phyloP scores from a whole-genome alignment of 37 sponge, comb jelly and placozoan genomes.

The Chondrosia reniformis region DNA sequence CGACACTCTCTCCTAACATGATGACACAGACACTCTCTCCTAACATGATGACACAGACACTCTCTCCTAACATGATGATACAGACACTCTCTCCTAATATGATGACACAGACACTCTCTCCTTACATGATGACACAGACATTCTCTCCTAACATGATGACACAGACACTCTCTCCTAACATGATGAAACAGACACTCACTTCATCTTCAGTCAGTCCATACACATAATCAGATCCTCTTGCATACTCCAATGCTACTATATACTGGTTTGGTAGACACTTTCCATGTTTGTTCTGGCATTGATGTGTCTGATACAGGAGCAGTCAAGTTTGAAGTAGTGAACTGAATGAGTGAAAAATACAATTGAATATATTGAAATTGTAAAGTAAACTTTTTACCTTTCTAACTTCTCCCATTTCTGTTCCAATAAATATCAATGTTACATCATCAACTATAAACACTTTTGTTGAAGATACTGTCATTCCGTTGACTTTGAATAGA shows the following conservation, averaged over 20 bases:
- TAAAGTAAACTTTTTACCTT: background rate
- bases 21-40: no score
- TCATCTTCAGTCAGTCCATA: slow-evolving; percentile 16
- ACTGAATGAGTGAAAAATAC: background rate
- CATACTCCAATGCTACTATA: slow-evolving; percentile 9
- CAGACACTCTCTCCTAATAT: no score
- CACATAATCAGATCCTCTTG: slow-evolving; percentile 43
- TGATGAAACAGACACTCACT: slow-evolving; percentile 14
- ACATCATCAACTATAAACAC: background rate
- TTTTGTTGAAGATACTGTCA: background rate
- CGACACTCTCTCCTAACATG: no score
- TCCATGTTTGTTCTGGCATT: slow-evolving; percentile 4
- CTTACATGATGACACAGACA: background rate
- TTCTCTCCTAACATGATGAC: background rate
- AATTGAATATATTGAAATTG: background rate
- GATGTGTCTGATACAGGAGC: background rate
- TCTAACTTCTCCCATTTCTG: background rate
- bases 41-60: no score
- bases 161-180: background rate
- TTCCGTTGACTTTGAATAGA: background rate
- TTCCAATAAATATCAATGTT: background rate
- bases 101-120: no score
- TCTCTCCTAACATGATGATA: no score
- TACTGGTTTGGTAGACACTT: slow-evolving; percentile 30
- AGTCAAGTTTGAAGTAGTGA: background rate